Conservation (phyloP, 1,140 invertebrate species). For the Ceratosolen fusciceps region DNA sequence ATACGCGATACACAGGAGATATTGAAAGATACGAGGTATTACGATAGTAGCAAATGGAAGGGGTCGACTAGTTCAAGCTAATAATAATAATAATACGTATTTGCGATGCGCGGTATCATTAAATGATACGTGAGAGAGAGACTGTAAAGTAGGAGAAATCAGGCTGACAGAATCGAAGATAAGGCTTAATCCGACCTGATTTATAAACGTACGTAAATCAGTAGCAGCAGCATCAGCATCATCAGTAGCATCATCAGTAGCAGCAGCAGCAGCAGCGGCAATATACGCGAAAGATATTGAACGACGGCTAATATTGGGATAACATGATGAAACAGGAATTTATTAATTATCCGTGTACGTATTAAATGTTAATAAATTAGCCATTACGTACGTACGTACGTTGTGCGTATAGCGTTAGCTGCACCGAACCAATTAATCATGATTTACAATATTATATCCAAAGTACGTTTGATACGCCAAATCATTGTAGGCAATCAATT, state of each 20-base stretch:
- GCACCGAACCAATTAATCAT: no score
- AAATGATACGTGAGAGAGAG: not conserved
- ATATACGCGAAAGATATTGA: not conserved
- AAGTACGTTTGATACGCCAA: no score
- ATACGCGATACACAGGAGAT: not conserved
- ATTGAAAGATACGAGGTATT: constrained; percentile 6
- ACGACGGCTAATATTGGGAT: not conserved
- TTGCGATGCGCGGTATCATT: not conserved
- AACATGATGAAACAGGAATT: not conserved
- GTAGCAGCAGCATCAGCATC: not conserved
- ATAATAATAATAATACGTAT: no score
- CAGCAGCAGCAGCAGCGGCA: not conserved
- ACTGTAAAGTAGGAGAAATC: not conserved
- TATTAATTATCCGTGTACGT: no score
- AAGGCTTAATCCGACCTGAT: no score
- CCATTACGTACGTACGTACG: no score
- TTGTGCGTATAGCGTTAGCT: no score
- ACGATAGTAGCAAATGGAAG: not conserved
- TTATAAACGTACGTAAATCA: no score
- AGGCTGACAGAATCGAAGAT: not conserved
- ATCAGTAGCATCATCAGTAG: not conserved
- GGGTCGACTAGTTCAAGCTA: not conserved
- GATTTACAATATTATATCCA: no score
- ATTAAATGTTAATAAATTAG: no score
- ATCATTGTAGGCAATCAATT: no score